These are phyloP conservation scores for Trichacis sp. DNA, from an alignment of 2,888 invertebrate species.

Conservation along the genomic window DNA sequence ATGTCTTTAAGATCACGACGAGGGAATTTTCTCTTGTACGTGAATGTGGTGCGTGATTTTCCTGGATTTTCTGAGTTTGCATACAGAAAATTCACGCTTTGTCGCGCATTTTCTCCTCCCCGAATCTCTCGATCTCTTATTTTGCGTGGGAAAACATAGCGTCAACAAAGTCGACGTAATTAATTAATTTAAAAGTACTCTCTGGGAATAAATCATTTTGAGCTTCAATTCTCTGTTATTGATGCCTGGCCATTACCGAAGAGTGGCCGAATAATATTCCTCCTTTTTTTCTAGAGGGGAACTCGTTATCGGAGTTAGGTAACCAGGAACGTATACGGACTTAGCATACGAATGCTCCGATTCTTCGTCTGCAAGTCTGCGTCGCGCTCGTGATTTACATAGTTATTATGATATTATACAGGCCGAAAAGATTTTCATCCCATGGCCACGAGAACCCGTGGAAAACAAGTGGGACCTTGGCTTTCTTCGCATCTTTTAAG, in stretches of 20 bases:
- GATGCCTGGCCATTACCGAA: slow-evolving; percentile 8
- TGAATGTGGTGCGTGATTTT: slow-evolving; percentile 36
- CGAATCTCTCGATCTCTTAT: not conserved
- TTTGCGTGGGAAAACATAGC: not conserved
- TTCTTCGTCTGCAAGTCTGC: slow-evolving; percentile 54
- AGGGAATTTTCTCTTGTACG: slow-evolving; percentile 34
- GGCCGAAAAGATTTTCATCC: slow-evolving; percentile 59
- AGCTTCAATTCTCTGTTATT: slow-evolving; percentile 1
- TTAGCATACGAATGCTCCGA: slow-evolving; percentile 60
- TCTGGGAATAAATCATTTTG: not conserved
- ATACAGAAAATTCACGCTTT: slow-evolving; percentile 35
- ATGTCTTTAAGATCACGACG: slow-evolving; percentile 40
- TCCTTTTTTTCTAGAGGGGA: slow-evolving; percentile 11
- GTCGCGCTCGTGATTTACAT: slow-evolving; percentile 59
- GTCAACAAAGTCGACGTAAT: not conserved
- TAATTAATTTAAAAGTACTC: not conserved
- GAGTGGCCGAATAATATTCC: slow-evolving; percentile 17
- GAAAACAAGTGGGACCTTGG: slow-evolving; percentile 15
- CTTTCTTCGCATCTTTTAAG: no score
- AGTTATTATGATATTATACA: slow-evolving; percentile 65
- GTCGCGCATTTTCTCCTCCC: slow-evolving; percentile 23
- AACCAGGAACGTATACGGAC: slow-evolving; percentile 38
- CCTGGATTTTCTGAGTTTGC: slow-evolving; percentile 34
- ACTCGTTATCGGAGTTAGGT: slow-evolving; percentile 40
- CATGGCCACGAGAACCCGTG: slow-evolving; percentile 20